phyloP scores from a whole-genome alignment of 2,888 invertebrate genomes.

The Drosophila monieri region DNA sequence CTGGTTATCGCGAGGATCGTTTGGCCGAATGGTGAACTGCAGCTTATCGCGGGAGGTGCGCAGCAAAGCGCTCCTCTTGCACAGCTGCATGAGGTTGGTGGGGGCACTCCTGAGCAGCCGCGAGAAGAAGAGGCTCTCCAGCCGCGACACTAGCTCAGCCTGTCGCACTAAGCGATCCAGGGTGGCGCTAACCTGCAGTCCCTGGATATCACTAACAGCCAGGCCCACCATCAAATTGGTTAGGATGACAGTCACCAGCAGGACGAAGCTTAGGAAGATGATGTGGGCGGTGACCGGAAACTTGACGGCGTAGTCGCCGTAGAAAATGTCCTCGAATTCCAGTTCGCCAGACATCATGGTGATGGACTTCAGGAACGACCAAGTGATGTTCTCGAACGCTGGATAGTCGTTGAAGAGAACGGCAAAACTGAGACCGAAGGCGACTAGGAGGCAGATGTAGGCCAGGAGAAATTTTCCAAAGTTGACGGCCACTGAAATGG shows the following conservation, averaged over 20 bases:
- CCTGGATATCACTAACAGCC: constrained; percentile 93
- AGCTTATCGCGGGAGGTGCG: constrained; percentile 90
- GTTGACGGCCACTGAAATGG: constrained; percentile 88
- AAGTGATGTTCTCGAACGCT: constrained; percentile 87
- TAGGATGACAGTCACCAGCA: constrained; percentile 91
- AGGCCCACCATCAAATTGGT: constrained; percentile 93
- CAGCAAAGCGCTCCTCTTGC: constrained; percentile 90
- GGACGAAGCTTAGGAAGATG: constrained; percentile 90
- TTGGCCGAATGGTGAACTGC: constrained; percentile 90
- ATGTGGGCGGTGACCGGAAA: constrained; percentile 90
- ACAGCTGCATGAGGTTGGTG: constrained; percentile 86
- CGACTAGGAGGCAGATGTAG: constrained; percentile 91
- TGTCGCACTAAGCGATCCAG: constrained; percentile 91
- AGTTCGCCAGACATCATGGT: constrained; percentile 96
- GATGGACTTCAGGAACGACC: constrained; percentile 89
- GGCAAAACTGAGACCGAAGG: constrained; percentile 92
- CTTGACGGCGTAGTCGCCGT: constrained; percentile 86
- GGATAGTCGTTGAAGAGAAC: constrained; percentile 91
- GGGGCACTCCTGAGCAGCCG: constrained; percentile 89
- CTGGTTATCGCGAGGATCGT: constrained; percentile 92
- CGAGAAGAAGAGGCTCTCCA: constrained; percentile 93
- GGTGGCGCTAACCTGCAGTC: constrained; percentile 91
- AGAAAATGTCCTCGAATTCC: constrained; percentile 93
- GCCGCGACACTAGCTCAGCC: constrained; percentile 91
- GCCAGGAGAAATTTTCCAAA: constrained; percentile 92